Base-by-base conservation (phyloP, 2,888 invertebrate genomes). In the Atethmia centrago region DNA sequence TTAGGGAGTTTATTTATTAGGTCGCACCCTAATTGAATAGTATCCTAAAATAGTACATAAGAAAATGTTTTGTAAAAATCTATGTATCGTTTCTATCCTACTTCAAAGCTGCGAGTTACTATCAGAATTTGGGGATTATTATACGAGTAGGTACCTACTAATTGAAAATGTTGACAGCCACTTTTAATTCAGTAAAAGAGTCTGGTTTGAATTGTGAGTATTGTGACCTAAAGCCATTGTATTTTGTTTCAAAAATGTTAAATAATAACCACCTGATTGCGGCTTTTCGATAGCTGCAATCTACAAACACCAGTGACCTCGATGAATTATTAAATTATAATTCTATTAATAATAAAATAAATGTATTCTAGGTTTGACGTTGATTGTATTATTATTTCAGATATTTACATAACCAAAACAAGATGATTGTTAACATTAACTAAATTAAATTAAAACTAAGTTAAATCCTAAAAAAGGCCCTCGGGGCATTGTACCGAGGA, bases 1-100 rank as follows among this genome's bases (percentile, higher is more conserved):
- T 86, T 85, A 72, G 73, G 71, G 81, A 79, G 74, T 49, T 73
- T 76, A 80, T 84, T 80, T 82, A 85, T 83, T 73, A 25, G 28
- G 42, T 55, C n/a, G 10, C 28, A 42, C 28, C 55, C 51, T 58
- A 64, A 64, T 59, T 74, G n/a, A 53, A 36, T 63, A 8, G 25
- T 5, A 49, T 55, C 25, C 14, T 28, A 31, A 45, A 56, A 25
- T 42, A 16, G 28, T 19, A 12, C 28, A 21, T 36, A n/a, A 4
- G 8, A 36, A 2, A 36, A 36, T 36, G 36, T 47, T 67, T 31
- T 47, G 25, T 19, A 7, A 28, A 55, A 28, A 56, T 28, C 31
- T 4, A 9, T 47, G 21, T 36, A 28, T 16, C 0, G 8, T 12
- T 25, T 74, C n/a, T 51, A 0, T 2, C 16, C 4, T 42, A 4